These are phyloP conservation scores for Nesogale talazaci DNA, from an alignment of 2,113 vertebrate genomes.

Conservation along the genomic window DNA sequence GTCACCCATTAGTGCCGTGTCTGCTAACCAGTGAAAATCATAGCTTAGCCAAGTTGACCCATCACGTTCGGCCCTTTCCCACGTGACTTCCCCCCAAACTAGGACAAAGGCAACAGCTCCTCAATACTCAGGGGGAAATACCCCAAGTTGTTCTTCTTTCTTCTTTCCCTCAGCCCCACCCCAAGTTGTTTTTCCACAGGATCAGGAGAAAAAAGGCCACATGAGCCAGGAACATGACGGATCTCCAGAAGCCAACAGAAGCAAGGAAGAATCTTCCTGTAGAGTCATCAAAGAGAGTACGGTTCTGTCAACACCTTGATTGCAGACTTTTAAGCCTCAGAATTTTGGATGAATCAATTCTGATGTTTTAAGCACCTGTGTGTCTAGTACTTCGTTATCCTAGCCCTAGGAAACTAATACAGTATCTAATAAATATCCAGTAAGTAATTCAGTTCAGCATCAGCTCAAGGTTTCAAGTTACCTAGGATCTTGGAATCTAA, in stretches of 20 bases:
- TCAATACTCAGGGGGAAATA: background rate
- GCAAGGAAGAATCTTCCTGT: background rate
- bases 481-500: slow-evolving; percentile 28
- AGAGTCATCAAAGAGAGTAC: background rate
- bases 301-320: background rate
- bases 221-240: background rate
- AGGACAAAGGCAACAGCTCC: background rate
- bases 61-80: background rate
- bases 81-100: background rate
- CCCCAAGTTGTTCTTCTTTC: background rate
- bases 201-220: background rate
- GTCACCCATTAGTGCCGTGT: background rate
- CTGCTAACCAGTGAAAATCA: background rate
- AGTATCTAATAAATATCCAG: too few relatives aligned
- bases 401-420: background rate
- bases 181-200: background rate
- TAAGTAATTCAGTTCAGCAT: background rate
- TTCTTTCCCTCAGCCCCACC: too few relatives aligned
- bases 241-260: background rate
- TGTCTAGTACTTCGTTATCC: background rate
- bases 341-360: background rate
- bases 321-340: background rate
- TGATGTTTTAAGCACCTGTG: background rate
- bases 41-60: background rate
- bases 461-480: background rate